These are phyloP conservation scores for Agelas oroides DNA, from an alignment of 37 sponge, comb jelly and placozoan genomes.

Conservation along the genomic window DNA sequence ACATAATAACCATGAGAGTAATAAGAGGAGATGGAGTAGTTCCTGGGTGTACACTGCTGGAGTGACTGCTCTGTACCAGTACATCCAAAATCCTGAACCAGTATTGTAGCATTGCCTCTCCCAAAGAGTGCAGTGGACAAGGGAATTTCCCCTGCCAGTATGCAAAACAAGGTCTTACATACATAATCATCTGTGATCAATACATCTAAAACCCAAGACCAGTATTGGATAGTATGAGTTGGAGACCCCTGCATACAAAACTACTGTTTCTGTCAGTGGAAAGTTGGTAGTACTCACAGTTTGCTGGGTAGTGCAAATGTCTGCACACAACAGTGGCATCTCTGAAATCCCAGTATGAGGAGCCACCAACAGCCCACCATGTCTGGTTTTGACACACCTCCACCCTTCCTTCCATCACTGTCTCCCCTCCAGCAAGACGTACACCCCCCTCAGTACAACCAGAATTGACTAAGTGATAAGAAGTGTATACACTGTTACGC, in stretches of 20 bases:
- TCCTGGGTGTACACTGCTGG: not conserved
- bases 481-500: no score
- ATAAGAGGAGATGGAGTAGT: no score
- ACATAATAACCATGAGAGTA: no score
- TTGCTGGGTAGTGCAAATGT: not conserved
- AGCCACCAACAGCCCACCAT: not conserved
- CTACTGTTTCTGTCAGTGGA: no score
- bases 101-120: no score
- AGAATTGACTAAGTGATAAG: no score
- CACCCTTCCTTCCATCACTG: not conserved
- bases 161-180: no score
- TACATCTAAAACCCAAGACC: conserved; percentile 16
- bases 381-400: not conserved
- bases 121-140: no score
- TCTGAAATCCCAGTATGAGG: not conserved
- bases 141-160: no score
- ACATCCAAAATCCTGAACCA: conserved; percentile 23
- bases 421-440: not conserved
- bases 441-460: not conserved
- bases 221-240: conserved; percentile 34
- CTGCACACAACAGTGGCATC: conserved; percentile 24
- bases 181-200: no score
- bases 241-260: not conserved
- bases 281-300: no score
- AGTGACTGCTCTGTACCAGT: conserved; percentile 11